Conservation (phyloP, 2,888 invertebrate genomes). For the Ormia ochracea region DNA sequence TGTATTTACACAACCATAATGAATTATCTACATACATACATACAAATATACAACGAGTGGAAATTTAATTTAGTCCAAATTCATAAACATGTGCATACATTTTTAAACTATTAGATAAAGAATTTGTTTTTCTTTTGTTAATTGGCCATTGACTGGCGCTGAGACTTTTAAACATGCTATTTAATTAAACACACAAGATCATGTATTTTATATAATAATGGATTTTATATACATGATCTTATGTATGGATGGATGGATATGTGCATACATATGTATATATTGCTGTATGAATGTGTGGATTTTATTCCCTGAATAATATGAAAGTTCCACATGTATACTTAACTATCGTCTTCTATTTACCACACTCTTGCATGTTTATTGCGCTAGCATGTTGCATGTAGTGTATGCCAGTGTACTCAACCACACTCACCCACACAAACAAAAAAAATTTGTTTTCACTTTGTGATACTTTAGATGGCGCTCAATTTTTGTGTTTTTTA, state of each 20-base stretch:
- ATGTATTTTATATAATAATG: too few species aligned
- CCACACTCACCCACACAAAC: too few species aligned
- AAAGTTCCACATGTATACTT: not conserved
- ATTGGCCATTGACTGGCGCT: constrained; percentile 47
- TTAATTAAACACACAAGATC: not conserved
- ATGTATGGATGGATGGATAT: too few species aligned
- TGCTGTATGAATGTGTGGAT: not conserved
- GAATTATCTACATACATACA: not conserved
- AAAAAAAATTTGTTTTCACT: constrained; percentile 32
- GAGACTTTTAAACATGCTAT: constrained; percentile 13
- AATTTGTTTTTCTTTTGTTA: constrained; percentile 2
- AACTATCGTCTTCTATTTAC: too few species aligned
- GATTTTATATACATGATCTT: not conserved
- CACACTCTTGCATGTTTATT: too few species aligned
- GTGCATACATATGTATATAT: not conserved
- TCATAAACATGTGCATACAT: not conserved
- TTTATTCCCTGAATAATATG: not conserved
- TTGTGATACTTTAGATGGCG: constrained; percentile 53
- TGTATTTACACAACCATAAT: not conserved
- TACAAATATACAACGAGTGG: not conserved
- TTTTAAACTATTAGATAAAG: not conserved
- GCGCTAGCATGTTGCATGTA: too few species aligned
- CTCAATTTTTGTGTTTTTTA: constrained; percentile 28
- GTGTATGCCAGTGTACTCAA: not conserved
- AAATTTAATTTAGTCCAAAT: constrained; percentile 2